A percentile compares a stretch with the other conserved stretches of the same genome.
These are phyloP conservation scores for Balaeniceps rex DNA, from an alignment of 2,113 vertebrate species.

Conservation along the genomic window DNA sequence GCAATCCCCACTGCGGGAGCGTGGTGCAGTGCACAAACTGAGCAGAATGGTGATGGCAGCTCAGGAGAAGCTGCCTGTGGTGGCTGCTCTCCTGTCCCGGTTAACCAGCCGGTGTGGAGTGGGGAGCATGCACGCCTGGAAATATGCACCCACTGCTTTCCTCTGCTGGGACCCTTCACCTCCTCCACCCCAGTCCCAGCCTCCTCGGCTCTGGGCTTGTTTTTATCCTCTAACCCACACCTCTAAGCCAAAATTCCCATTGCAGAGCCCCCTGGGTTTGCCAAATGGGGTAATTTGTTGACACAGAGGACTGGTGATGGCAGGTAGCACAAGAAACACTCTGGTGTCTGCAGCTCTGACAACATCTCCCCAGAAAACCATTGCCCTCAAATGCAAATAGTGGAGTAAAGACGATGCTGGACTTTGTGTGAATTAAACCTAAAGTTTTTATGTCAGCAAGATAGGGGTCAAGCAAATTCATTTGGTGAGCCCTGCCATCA, in stretches of 20 bases:
- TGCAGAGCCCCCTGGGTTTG: neutral
- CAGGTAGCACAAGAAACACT: too few relatives aligned
- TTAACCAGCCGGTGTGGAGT: neutral
- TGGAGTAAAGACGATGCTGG: neutral
- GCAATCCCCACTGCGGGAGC: accelerated
- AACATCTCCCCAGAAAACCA: neutral
- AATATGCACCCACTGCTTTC: neutral
- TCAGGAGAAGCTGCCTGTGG: neutral
- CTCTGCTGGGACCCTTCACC: neutral
- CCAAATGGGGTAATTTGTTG: neutral
- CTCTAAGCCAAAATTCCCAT: neutral
- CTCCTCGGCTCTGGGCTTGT: neutral
- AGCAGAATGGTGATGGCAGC: neutral
- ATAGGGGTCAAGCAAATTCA: neutral
- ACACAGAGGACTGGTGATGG: neutral
- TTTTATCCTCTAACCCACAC: neutral
- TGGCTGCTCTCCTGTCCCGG: neutral
- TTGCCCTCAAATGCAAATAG: neutral
- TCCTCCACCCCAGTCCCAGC: neutral
- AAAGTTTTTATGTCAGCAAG: neutral
- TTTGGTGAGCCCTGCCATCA: neutral
- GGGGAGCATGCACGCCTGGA: neutral
- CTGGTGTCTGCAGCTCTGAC: neutral
- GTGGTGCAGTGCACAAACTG: accelerated
- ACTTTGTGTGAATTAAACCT: neutral